These are phyloP conservation scores for Dryocosmus kuriphilus DNA, from an alignment of 2,888 invertebrate genomes.

Conservation along the genomic window DNA sequence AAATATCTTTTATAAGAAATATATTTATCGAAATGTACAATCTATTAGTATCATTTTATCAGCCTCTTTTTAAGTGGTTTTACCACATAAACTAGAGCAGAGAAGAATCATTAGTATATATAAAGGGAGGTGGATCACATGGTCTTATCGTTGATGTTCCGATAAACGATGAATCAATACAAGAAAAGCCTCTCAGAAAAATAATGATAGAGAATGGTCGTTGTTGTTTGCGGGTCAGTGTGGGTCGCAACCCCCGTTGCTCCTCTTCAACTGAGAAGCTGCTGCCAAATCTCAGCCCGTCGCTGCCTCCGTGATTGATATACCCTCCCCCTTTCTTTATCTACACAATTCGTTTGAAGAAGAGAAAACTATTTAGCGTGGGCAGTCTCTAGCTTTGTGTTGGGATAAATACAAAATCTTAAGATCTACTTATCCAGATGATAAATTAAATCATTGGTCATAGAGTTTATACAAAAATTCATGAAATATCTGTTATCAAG, in stretches of 20 bases:
- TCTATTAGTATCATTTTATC: not conserved
- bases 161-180: slow-evolving; percentile 66
- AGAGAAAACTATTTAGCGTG: slow-evolving; percentile 60
- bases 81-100: not conserved
- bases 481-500: too few relatives aligned
- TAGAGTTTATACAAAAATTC: not conserved
- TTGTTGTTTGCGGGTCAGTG: slow-evolving; percentile 63
- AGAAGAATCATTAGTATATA: slow-evolving; percentile 22
- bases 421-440: slow-evolving; percentile 30
- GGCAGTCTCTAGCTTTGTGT: slow-evolving; percentile 20
- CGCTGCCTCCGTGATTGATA: slow-evolving; percentile 72
- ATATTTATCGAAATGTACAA: too few relatives aligned
- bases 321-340: slow-evolving; percentile 65
- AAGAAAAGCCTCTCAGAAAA: slow-evolving; percentile 61
- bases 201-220: slow-evolving; percentile 68
- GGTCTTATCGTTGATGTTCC: slow-evolving; percentile 59
- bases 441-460: not conserved
- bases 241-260: slow-evolving; percentile 51
- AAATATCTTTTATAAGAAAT: too few relatives aligned
- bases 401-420: slow-evolving; percentile 31
- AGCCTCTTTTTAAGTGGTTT: not conserved
- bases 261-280: slow-evolving; percentile 64
- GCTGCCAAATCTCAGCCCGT: slow-evolving; percentile 72
- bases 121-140: slow-evolving; percentile 25
- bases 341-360: slow-evolving; percentile 57